Conservation (phyloP, 2,888 invertebrate genomes). For the Latheticus oryzae region DNA sequence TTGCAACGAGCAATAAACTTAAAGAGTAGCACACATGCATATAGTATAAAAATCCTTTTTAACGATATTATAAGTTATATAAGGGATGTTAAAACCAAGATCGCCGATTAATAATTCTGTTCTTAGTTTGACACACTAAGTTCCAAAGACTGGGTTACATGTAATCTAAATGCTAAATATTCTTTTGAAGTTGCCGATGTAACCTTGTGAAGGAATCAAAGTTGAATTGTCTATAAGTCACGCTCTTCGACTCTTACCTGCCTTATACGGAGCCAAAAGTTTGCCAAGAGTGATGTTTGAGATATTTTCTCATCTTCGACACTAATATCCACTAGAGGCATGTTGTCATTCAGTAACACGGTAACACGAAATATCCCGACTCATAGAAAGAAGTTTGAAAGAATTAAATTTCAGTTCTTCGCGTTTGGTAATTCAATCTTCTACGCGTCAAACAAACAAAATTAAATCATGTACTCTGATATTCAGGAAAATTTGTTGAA, state of each 20-base stretch:
- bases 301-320: too few species aligned
- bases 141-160: slow-evolving; percentile 1
- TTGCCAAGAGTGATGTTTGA: too few species aligned
- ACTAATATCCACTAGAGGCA: neutral
- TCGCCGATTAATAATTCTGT: too few species aligned
- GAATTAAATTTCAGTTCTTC: slow-evolving; percentile 15
- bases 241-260: neutral
- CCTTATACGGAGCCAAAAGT: too few species aligned
- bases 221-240: slow-evolving; percentile 11
- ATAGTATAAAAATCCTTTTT: too few species aligned
- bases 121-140: neutral
- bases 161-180: slow-evolving; percentile 27
- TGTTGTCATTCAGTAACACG: neutral
- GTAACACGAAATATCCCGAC: neutral
- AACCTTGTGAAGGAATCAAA: slow-evolving; percentile 21
- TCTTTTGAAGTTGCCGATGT: slow-evolving; percentile 21
- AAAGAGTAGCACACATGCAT: slow-evolving; percentile 7
- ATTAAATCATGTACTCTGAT: too few species aligned
- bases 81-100: too few species aligned
- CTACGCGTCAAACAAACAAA: too few species aligned
- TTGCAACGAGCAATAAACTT: slow-evolving; percentile 32
- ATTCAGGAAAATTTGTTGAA: too few species aligned
- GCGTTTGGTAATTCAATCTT: slow-evolving; percentile 10
- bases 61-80: too few species aligned
- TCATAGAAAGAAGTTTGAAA: neutral